phyloP scores from a whole-genome alignment of 2,113 vertebrate species.

The Hemichromis elongatus region DNA sequence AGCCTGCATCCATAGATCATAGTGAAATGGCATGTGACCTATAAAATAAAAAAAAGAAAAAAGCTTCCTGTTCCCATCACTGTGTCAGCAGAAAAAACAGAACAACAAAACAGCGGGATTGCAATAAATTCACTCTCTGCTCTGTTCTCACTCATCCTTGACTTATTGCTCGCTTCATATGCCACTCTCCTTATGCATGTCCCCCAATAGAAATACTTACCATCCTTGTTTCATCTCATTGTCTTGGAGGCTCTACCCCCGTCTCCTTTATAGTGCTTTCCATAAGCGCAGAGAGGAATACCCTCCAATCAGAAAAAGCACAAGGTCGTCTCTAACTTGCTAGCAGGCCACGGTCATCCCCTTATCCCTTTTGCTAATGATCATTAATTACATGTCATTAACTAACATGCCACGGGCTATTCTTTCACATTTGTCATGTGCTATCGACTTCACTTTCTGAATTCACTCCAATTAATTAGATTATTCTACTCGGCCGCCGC shows the following conservation, averaged over 20 bases:
- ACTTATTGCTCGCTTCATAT: constrained; percentile 31
- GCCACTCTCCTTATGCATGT: constrained; percentile 11
- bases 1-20: constrained; percentile 69
- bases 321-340: constrained; percentile 45
- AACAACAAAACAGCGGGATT: constrained; percentile 47
- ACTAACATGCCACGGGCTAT: constrained; percentile 64
- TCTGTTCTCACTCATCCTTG: constrained; percentile 34
- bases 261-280: not conserved
- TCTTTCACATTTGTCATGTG: constrained; percentile 72
- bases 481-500: constrained; percentile 45
- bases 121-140: constrained; percentile 49
- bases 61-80: constrained; percentile 44
- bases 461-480: constrained; percentile 64
- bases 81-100: constrained; percentile 70
- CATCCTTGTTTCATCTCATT: not conserved
- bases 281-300: not conserved
- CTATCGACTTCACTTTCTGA: constrained; percentile 57
- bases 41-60: constrained; percentile 53
- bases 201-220: constrained; percentile 4
- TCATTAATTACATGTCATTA: constrained; percentile 75
- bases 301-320: constrained; percentile 12
- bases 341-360: constrained; percentile 30
- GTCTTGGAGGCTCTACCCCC: not conserved
- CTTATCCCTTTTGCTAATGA: constrained; percentile 66
- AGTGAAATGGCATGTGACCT: constrained; percentile 72